These are phyloP conservation scores for Acipenser transmontanus DNA, from an alignment of 2,797 vertebrate genomes.

Conservation along the genomic window DNA sequence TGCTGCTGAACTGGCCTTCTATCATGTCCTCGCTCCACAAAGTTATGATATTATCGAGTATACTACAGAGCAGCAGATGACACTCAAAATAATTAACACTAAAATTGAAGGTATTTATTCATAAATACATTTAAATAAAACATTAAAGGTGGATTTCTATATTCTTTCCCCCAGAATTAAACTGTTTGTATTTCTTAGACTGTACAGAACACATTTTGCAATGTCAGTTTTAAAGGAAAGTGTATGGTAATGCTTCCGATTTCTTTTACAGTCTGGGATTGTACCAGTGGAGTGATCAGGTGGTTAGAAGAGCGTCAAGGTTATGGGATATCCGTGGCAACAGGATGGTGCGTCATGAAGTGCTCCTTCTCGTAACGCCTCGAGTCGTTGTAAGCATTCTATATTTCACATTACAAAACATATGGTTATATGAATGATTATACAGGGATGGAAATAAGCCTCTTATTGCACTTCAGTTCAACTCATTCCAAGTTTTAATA, in stretches of 20 bases:
- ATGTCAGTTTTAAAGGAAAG: not conserved
- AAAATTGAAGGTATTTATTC: too few relatives aligned
- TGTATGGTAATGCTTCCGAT: constrained; percentile 6
- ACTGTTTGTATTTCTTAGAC: not conserved
- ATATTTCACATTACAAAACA: not conserved
- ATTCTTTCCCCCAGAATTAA: not conserved
- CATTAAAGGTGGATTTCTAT: not conserved
- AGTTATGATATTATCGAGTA: too few relatives aligned
- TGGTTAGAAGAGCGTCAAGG: constrained; percentile 73
- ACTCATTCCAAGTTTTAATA: too few relatives aligned
- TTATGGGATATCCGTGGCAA: constrained; percentile 79
- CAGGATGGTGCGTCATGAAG: constrained; percentile 69
- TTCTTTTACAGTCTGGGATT: constrained; percentile 75
- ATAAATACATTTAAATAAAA: too few relatives aligned
- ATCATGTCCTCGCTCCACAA: too few relatives aligned
- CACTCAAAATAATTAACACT: too few relatives aligned
- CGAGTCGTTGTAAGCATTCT: constrained; percentile 77
- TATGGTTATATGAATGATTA: too few relatives aligned
- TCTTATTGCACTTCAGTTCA: too few relatives aligned
- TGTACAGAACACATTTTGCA: too few relatives aligned
- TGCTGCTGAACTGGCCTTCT: too few relatives aligned
- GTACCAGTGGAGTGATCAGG: constrained; percentile 90
- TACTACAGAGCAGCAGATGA: too few relatives aligned
- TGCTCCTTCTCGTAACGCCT: constrained; percentile 84
- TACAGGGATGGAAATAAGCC: too few relatives aligned